These are phyloP conservation scores for Platanista minor DNA, from an alignment of 2,113 vertebrate genomes.

Conservation along the genomic window DNA sequence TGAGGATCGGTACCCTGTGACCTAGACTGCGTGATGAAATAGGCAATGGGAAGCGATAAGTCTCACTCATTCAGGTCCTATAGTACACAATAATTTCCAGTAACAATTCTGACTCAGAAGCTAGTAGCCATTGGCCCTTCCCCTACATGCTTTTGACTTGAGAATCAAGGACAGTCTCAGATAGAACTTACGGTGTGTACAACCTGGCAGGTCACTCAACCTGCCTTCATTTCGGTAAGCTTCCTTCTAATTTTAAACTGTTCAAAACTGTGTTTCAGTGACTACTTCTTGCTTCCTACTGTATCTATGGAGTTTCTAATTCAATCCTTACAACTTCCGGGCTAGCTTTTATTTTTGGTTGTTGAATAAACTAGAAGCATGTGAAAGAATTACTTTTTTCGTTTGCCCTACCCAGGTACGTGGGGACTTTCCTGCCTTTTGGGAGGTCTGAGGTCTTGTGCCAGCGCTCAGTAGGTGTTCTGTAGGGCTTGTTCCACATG, in stretches of 20 bases:
- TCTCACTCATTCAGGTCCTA: background rate
- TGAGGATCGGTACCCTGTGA: background rate
- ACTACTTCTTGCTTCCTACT: background rate
- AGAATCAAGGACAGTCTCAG: background rate
- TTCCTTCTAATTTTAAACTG: constrained; percentile 28
- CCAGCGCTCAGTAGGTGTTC: no score
- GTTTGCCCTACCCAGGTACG: no score
- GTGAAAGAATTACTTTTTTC: background rate
- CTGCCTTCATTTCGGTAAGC: background rate
- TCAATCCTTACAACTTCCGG: background rate
- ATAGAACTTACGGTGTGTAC: background rate
- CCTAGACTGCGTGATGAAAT: background rate
- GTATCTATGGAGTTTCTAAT: background rate
- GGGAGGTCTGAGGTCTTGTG: no score
- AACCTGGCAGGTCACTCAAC: background rate
- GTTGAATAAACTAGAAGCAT: background rate
- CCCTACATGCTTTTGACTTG: background rate
- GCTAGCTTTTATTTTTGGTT: background rate
- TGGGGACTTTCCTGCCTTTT: no score
- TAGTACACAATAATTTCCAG: background rate
- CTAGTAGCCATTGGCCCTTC: background rate
- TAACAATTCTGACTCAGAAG: background rate
- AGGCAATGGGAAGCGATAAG: background rate
- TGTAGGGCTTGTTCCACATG: no score
- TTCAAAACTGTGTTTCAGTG: background rate